These are phyloP conservation scores for Tachysurus vachellii DNA, from an alignment of 2,113 vertebrate species.

Conservation along the genomic window DNA sequence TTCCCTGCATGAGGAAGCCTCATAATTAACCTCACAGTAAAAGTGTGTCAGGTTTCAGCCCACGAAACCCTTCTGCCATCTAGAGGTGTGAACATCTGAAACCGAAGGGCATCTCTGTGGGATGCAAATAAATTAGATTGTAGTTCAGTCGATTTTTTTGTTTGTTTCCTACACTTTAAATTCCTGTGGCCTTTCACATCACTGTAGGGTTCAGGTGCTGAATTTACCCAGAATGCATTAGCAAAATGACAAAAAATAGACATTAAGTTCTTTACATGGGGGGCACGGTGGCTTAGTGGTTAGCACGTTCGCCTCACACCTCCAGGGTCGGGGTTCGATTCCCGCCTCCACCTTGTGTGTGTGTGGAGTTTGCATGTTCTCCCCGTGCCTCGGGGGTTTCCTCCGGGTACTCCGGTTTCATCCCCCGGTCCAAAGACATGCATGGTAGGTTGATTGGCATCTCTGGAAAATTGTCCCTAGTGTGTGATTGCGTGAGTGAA, in stretches of 20 bases:
- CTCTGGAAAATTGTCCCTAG: too few relatives aligned
- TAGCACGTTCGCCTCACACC: too few relatives aligned
- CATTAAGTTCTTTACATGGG: background rate
- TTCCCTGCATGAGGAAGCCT: slow-evolving; percentile 70
- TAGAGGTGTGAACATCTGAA: slow-evolving; percentile 52
- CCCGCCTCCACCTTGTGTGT: too few relatives aligned
- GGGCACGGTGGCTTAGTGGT: too few relatives aligned
- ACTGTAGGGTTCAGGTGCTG: background rate
- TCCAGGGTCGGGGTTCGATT: too few relatives aligned
- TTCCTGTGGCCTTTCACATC: background rate
- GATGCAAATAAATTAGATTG: background rate
- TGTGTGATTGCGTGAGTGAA: too few relatives aligned
- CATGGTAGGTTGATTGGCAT: too few relatives aligned
- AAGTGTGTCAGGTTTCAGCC: background rate
- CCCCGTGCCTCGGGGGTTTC: too few relatives aligned
- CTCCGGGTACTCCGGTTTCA: too few relatives aligned
- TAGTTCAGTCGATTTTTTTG: background rate
- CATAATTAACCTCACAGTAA: slow-evolving; percentile 71
- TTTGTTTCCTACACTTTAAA: background rate
- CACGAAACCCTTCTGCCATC: slow-evolving; percentile 72
- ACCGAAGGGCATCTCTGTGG: background rate
- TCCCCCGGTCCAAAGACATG: too few relatives aligned
- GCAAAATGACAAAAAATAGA: background rate
- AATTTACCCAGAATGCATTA: background rate
- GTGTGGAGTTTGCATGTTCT: too few relatives aligned